Evolutionary conservation across 2,797 vertebrate genomes (phyloP), one percentile per base, ranked within the genome.

Genomic region (Helicolenus hilgendorfi): DNA sequence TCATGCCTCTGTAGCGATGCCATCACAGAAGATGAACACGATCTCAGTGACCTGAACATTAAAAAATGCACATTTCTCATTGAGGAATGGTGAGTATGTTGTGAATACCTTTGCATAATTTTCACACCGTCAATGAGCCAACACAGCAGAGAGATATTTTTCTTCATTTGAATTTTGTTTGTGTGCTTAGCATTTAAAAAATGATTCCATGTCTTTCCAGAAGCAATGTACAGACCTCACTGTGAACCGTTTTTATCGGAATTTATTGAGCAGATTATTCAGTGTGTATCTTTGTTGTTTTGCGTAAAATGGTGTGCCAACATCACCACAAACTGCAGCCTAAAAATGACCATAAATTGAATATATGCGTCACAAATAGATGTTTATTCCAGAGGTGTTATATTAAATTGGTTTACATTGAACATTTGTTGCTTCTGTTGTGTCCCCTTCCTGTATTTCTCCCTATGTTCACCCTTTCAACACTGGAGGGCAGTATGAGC

Each of bases 401-500:
- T 10, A 27, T 2, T 77, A 11, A 41, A 33, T 6, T 55, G 11
- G 14, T 33, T 38, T 20, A 49, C 7, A 26, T 6, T 58, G 35
- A 49, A 10, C 9, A 49, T 11, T 36, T 62, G 55, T 56, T 62
- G 26, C 60, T 24, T 64, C 26, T 14, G 1, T 4, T 14, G 15
- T 8, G n/a, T 24, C 14, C 11, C 1, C 29, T 24, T 38, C 4
- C 2, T 78, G 5, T 35, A 33, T 31, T 29, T 77, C 27, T 62
- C 27, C 14, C 11, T 45, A 5, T 22, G 29, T 86, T 78, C 62
- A 14, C 13, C 45, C 5, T 53, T 79, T 75, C 0, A 59, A 13
- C 94, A 95, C 96, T 94, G 77, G 96, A 85, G 94, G 95, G 94
- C 96, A 97, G 95, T 96, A 79, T 94, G 74, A 89, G 87, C 84